These are phyloP conservation scores for Cygnus buccinator DNA, from an alignment of 2,113 vertebrate species.

Conservation along the genomic window DNA sequence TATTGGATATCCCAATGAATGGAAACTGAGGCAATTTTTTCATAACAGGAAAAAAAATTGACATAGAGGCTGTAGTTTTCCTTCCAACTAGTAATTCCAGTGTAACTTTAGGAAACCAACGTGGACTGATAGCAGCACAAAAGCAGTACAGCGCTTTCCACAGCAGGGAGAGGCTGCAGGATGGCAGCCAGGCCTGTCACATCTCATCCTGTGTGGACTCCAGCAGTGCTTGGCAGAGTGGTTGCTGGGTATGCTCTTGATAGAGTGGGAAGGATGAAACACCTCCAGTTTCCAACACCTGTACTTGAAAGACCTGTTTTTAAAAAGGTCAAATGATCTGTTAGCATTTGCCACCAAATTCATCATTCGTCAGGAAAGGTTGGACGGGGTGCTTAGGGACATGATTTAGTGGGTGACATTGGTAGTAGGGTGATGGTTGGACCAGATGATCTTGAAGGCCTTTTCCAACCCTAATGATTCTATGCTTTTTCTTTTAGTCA, in stretches of 20 bases:
- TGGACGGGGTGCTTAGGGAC: too few species aligned
- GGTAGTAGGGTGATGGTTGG: too few species aligned
- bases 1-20: not conserved
- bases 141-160: accelerated
- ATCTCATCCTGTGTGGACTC: not conserved
- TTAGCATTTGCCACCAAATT: not conserved
- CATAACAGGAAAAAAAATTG: not conserved
- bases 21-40: accelerated
- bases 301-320: accelerated
- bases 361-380: too few species aligned
- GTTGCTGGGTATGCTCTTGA: not conserved
- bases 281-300: too few species aligned
- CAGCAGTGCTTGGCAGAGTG: accelerated
- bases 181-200: not conserved
- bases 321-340: accelerated
- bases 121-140: accelerated
- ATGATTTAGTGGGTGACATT: too few species aligned
- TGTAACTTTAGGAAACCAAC: not conserved
- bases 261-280: accelerated
- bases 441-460: too few species aligned
- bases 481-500: not conserved
- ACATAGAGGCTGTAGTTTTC: not conserved
- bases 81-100: not conserved
- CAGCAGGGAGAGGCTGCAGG: not conserved
- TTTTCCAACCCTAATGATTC: too few species aligned